Base-by-base conservation (phyloP, 1,140 invertebrate genomes). In the Acromyrmex charruanus region DNA sequence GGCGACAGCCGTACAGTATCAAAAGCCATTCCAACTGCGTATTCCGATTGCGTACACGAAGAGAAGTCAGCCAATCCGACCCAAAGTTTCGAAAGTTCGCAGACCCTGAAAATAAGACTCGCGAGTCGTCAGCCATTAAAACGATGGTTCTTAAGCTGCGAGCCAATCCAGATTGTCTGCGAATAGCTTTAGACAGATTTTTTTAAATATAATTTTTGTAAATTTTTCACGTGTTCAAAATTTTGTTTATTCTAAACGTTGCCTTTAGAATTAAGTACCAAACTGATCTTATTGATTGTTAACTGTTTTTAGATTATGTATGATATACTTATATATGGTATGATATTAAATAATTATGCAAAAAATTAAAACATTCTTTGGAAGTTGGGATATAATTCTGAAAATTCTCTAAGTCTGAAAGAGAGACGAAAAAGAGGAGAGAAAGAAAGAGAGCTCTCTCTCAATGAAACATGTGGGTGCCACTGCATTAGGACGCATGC, bases 1-100 rank as follows among this genome's bases (percentile, higher is more conserved):
- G 80, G 69, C 68, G 86, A 87, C 86, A 84, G 79, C 59, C 86
- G 69, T 25, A 49, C 14, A 51, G 65, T 87, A 87, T 87, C 86
- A 74, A 84, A 87, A 87, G 80, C 69, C 69, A 51, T 63, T 68
- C 44, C 21, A 79, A 28, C 39, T 14, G 10, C 21, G n/a, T 21
- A 68, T 72, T 71, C 58, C 66, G 53, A 71, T 25, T 82, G 31
- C 9, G 25, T 44, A 49, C 2, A 35, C 80, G 53, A 44, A 31
- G 28, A 82, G 21, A 16, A 31, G 16, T 49, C 53, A 59, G 10
- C 39, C 31, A 25, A 39, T 25, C 25, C 39, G 69, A 21, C 1
- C n/a, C 55, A 53, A 53, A 69, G 39, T 72, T 58, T 72, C 65
- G 65, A 39, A 35, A 39, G 18, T 59, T 39, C 39, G 25, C 25